Percentiles rank a stretch among this genome's conserved stretches.
Conservation (phyloP, 2,113 vertebrate species). For the Trematomus loennbergii region DNA sequence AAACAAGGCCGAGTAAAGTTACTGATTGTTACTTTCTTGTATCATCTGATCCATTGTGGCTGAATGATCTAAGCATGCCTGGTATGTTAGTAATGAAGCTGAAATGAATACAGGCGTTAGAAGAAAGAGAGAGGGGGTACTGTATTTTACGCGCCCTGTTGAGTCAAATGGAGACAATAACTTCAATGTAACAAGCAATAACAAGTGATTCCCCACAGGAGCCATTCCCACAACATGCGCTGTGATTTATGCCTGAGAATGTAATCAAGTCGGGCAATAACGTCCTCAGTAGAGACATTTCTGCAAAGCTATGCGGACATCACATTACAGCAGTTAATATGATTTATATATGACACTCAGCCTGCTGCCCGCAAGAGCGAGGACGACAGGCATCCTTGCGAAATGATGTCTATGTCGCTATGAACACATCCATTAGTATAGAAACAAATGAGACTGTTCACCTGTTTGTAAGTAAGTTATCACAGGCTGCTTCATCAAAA, state of each 20-base stretch:
- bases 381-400: neutral
- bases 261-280: conserved; percentile 57
- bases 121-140: neutral
- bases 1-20: neutral
- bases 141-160: conserved; percentile 6
- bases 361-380: neutral
- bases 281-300: conserved; percentile 35
- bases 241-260: conserved; percentile 54
- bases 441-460: neutral
- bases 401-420: neutral
- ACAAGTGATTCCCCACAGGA: conserved; percentile 61
- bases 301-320: conserved; percentile 38
- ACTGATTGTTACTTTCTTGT: neutral
- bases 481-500: neutral
- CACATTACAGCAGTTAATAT: conserved; percentile 32
- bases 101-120: neutral
- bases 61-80: neutral
- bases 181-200: conserved; percentile 60
- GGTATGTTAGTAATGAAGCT: neutral
- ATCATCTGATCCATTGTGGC: neutral
- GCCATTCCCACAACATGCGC: conserved; percentile 44
- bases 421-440: neutral
- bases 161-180: conserved; percentile 46
- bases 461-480: neutral
- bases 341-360: conserved; percentile 1